phyloP scores from a whole-genome alignment of 53 echinoderm and acorn worm species.

The Paelopatides confundens region DNA sequence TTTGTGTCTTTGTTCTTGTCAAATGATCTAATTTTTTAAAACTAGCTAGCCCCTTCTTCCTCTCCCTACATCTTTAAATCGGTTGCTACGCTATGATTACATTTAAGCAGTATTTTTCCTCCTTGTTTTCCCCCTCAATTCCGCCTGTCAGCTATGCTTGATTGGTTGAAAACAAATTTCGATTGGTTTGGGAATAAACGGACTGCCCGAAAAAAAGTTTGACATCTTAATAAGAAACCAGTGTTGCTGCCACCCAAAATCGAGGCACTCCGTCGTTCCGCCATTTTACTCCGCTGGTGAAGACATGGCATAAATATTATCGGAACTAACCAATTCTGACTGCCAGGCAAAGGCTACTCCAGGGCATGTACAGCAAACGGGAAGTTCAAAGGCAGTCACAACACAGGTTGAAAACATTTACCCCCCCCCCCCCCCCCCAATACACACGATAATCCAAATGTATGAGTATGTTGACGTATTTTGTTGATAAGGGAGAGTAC shows the following conservation, averaged over 20 bases:
- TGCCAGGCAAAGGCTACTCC: slow-evolving; percentile 20
- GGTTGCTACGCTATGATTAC: slow-evolving; percentile 24
- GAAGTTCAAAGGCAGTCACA: not conserved
- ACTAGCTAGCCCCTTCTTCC: not conserved
- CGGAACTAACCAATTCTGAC: slow-evolving; percentile 26
- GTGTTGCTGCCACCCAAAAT: slow-evolving; percentile 40
- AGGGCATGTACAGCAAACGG: slow-evolving; percentile 7
- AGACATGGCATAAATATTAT: slow-evolving; percentile 24
- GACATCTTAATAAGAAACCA: slow-evolving; percentile 38
- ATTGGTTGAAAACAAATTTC: slow-evolving; percentile 38
- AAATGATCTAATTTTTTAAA: not conserved
- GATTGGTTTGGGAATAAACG: slow-evolving; percentile 42
- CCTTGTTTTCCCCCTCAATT: slow-evolving; percentile 30
- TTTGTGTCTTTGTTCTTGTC: not conserved
- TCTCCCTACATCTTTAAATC: slow-evolving; percentile 20
- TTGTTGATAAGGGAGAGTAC: no score
- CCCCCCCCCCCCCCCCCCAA: no score
- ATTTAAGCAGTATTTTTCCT: slow-evolving; percentile 26
- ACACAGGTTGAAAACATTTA: not conserved
- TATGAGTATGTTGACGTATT: no score
- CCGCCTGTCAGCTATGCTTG: slow-evolving; percentile 39
- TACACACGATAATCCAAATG: no score
- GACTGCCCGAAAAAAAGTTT: not conserved
- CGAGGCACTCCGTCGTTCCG: slow-evolving; percentile 35
- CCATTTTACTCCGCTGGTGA: slow-evolving; percentile 33